These are phyloP conservation scores for Lasioglossum lativentre DNA, from an alignment of 2,888 invertebrate genomes.

Conservation along the genomic window DNA sequence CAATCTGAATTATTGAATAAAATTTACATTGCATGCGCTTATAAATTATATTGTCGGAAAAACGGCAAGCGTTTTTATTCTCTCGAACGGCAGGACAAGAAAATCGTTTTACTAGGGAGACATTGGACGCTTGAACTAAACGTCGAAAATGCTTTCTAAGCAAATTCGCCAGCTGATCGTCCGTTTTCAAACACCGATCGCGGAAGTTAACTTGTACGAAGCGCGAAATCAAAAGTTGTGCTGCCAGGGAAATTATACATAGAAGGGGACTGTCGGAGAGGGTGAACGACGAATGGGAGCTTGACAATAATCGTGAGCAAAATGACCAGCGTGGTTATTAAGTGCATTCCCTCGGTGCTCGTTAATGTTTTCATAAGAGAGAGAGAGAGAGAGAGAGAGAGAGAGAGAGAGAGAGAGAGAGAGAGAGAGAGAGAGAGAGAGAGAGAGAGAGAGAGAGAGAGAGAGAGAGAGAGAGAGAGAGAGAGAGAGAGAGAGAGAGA, in stretches of 20 bases:
- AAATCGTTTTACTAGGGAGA: background rate
- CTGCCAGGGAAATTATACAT: slow-evolving; percentile 20
- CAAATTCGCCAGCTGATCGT: background rate
- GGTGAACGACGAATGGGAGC: slow-evolving; percentile 18
- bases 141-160: background rate
- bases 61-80: background rate
- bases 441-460: slow-evolving; percentile 5
- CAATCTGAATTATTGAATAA: slow-evolving; percentile 9
- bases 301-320: slow-evolving; percentile 25
- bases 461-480: slow-evolving; percentile 5
- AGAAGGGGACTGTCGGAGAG: background rate
- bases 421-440: slow-evolving; percentile 5
- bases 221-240: slow-evolving; percentile 11
- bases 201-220: background rate
- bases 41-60: background rate
- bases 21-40: background rate
- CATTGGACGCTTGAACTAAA: background rate
- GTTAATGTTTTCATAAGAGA: slow-evolving; percentile 1
- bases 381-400: slow-evolving; percentile 3
- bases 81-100: background rate
- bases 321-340: slow-evolving; percentile 33
- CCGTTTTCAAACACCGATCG: background rate
- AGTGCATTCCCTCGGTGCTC: slow-evolving; percentile 1
- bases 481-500: slow-evolving; percentile 5
- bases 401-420: slow-evolving; percentile 5